A percentile compares a stretch with the other conserved stretches of the same genome.
Evolutionary conservation across 2,113 vertebrate genomes (phyloP).

Genomic region (Neopipo cinnamomea): DNA sequence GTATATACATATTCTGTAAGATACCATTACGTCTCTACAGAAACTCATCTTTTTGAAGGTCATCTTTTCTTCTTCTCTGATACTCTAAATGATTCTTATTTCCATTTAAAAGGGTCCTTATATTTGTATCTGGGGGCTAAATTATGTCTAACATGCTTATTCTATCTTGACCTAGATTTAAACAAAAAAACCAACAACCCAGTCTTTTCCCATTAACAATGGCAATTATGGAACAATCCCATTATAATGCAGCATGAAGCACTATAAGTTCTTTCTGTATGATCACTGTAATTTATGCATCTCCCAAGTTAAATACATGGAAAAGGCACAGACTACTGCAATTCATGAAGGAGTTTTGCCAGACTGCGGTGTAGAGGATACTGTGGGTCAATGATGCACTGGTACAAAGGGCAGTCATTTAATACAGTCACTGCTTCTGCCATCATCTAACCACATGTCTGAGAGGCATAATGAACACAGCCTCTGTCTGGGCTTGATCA

Average conservation of each 20-base stretch:
- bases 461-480: not conserved
- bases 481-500: not conserved
- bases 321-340: not conserved
- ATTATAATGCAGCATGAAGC: not conserved
- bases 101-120: not conserved
- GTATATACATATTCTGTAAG: conserved; percentile 12
- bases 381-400: not conserved
- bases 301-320: conserved; percentile 13
- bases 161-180: conserved; percentile 46
- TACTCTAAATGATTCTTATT: not conserved
- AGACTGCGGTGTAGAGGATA: not conserved
- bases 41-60: conserved; percentile 6
- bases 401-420: not conserved
- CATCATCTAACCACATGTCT: not conserved
- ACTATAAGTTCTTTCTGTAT: not conserved
- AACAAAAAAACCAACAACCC: not conserved
- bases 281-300: not conserved
- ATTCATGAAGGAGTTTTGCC: not conserved
- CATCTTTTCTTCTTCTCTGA: not conserved
- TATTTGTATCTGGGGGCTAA: conserved; percentile 4
- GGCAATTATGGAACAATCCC: not conserved
- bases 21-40: not conserved
- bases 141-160: conserved; percentile 39
- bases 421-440: not conserved
- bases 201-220: conserved; percentile 7